Evolutionary conservation across 2,113 vertebrate species (phyloP), one percentile per base, ranked within the genome.

Genomic region (Malurus elegans): DNA sequence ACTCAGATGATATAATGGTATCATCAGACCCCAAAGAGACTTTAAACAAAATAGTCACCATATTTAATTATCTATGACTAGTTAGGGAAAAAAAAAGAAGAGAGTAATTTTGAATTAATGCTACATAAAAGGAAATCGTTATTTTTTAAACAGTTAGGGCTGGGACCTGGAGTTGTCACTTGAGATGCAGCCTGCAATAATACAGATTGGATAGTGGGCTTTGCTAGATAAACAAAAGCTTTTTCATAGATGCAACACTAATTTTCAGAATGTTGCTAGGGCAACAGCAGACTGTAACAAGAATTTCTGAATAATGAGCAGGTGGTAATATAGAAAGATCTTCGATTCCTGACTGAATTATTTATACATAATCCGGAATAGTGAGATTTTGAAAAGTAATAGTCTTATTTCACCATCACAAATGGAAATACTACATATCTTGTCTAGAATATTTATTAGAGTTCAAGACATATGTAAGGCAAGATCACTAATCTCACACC

Each of bases 231-330:
- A 96, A 96, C 93, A 93, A 89, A 92, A 95, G 86, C 79, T 92
- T 95, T 93, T 81, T 75, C 78, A 85, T 34, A 93, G 73, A 95
- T 72, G 66, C 78, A 87, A 91, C 73, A 61, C 72, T 95, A 95
- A 95, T 95, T 92, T 97, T 95, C 87, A 92, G 86, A 95, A 95
- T 85, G 94, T 95, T 95, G 93, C 95, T 87, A 96, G 40, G 95
- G 94, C 69, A 97, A 96, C 95, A 93, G 92, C 61, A 95, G 91
- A 92, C 86, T 87, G 83, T 86, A 95, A 92, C 73, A 86, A 92
- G 80, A 92, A 89, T 92, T 95, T 83, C 91, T 91, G 95, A 94
- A 95, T 96, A 97, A 96, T 29, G 76, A 97, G 92, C 95, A 95
- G 91, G 95, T 92, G 88, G 92, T 91, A 96, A 81, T 79, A 93